Evolutionary conservation across 2,797 vertebrate genomes (phyloP).

Genomic region (Urosaurus nigricauda): DNA sequence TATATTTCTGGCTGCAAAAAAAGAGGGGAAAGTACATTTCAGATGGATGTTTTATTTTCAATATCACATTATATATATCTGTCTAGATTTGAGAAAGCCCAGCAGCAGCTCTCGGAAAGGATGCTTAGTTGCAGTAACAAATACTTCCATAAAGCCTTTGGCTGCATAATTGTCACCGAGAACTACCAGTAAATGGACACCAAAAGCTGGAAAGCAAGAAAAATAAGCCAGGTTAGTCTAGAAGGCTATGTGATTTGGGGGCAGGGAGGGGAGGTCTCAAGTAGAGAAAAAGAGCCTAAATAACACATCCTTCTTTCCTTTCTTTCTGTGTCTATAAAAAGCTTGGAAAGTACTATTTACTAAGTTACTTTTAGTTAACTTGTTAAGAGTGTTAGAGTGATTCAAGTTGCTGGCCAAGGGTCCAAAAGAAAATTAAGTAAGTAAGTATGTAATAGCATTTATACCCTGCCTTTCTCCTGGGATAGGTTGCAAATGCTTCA

Average conservation of each 20-base stretch:
- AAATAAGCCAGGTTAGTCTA: background rate
- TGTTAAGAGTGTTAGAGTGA: too few species aligned
- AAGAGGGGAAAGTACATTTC: slow-evolving; percentile 23
- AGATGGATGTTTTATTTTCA: slow-evolving; percentile 19
- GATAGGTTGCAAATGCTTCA: too few species aligned
- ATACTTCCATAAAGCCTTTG: slow-evolving; percentile 6
- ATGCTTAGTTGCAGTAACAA: background rate
- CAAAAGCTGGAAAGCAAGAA: background rate
- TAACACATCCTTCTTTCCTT: too few species aligned
- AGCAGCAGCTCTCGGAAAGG: background rate
- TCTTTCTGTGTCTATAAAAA: too few species aligned
- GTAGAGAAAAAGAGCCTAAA: too few species aligned
- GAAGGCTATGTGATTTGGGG: too few species aligned
- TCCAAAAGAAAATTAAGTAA: too few species aligned
- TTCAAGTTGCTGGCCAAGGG: too few species aligned
- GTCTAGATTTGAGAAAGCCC: slow-evolving; percentile 14
- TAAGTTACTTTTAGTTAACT: too few species aligned
- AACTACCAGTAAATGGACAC: background rate
- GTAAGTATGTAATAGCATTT: too few species aligned
- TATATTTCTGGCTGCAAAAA: slow-evolving; percentile 47
- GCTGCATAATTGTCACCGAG: background rate
- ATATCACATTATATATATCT: slow-evolving; percentile 9
- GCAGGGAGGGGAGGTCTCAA: background rate
- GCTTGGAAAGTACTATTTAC: too few species aligned
- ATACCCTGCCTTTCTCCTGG: too few species aligned